Base-by-base conservation (phyloP, 2,113 vertebrate genomes). In the Orthochromis malagaraziensis region DNA sequence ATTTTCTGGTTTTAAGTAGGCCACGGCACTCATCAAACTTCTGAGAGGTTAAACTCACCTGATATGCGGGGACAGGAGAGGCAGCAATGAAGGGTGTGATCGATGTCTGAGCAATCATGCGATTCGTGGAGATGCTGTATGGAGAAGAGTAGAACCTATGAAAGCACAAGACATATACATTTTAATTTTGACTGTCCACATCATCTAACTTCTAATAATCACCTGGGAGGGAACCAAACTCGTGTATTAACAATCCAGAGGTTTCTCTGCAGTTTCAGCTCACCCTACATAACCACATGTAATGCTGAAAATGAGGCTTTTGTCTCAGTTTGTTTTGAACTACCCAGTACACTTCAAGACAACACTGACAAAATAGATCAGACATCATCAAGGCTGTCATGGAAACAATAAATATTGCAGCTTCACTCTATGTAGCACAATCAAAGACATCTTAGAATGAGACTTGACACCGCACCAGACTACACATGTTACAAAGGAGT, bases 21-120 rank as follows among this genome's bases (percentile, higher is more conserved):
- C 19, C 6, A 38, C 33, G 6, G 19, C 60, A 38, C 9, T 19
- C 14, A 77, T 24, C 10, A 65, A 29, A 63, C 26, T 14, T 24
- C 6, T 45, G 24, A 65, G 17, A 58, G 42, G 35, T 31, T 79
- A 21, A 57, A 92, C 98, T 80, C 96, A 99, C 99, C 98, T 99
- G 99, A 97, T 99, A 99, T 95, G 99, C 99, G 91, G 99, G 99
- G 94, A 99, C 98, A 92, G 99, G 99, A 95, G 98, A 99, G 96
- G 99, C 98, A 97, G 98, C 97, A 94, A 99, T 99, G 97, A 98
- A 99, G 94, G 99, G 99, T 33, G 99, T 98, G 97, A 99, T 98
- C 90, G 98, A 98, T 95, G 99, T 99, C 97, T 99, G 99, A 95
- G 98, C 98, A 94, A 99, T 99, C 98, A 99, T 99, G 95, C 98